Evolutionary conservation across 1,140 invertebrate species (phyloP).

Genomic region (Pogonomyrmex californicus): DNA sequence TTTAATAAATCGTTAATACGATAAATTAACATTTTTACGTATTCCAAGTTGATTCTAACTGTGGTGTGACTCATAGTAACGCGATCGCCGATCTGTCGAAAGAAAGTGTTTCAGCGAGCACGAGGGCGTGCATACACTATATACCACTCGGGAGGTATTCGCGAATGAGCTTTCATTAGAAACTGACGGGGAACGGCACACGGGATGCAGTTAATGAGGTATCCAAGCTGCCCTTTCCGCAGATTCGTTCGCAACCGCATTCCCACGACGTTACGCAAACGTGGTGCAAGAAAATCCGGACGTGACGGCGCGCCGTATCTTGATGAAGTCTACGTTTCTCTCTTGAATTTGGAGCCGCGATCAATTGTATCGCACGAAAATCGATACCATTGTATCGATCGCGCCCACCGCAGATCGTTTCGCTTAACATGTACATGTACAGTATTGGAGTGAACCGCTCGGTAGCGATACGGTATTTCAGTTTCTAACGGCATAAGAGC

Average conservation of each 20-base stretch:
- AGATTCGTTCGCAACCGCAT: background rate
- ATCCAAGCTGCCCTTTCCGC: slow-evolving; percentile 1
- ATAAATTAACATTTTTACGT: background rate
- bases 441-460: background rate
- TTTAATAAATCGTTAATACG: slow-evolving; percentile 38
- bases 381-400: background rate
- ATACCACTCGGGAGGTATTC: background rate
- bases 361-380: background rate
- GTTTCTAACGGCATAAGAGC: slow-evolving; percentile 20
- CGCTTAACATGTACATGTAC: background rate
- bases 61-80: background rate
- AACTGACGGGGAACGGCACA: slow-evolving; percentile 1
- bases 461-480: background rate
- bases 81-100: background rate
- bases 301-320: background rate
- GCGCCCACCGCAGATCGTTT: background rate
- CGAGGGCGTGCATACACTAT: background rate
- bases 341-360: background rate
- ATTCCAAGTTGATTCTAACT: background rate
- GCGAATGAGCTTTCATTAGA: slow-evolving; percentile 19
- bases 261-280: slow-evolving; percentile 44
- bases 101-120: background rate
- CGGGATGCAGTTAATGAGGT: slow-evolving; percentile 22
- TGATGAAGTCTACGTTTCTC: background rate
- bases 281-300: background rate